A percentile compares a stretch with the other conserved stretches of the same genome.
These are phyloP conservation scores for Cydia fagiglandana DNA, from an alignment of 1,140 invertebrate species.

Conservation along the genomic window DNA sequence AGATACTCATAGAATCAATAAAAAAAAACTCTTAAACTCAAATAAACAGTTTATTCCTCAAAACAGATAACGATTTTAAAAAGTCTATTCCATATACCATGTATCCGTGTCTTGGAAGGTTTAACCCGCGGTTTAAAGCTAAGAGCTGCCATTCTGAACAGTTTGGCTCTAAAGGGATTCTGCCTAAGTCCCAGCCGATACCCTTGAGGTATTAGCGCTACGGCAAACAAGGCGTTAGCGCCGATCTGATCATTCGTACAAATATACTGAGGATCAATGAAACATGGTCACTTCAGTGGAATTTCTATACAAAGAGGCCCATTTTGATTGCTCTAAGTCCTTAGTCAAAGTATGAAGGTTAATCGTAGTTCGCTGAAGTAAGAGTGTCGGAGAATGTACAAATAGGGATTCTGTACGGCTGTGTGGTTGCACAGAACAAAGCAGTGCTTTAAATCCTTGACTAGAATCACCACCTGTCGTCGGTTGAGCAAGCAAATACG, in stretches of 20 bases:
- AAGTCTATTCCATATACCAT: slow-evolving; percentile 12
- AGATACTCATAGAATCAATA: too few species aligned
- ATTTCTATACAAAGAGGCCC: too few species aligned
- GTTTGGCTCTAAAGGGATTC: slow-evolving; percentile 34
- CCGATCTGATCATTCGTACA: neutral
- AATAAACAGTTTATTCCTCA: too few species aligned
- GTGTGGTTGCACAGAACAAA: too few species aligned
- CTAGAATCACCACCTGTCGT: too few species aligned
- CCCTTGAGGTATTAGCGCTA: slow-evolving; percentile 34
- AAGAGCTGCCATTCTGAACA: slow-evolving; percentile 34
- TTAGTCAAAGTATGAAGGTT: slow-evolving; percentile 2
- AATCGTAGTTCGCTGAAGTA: neutral
- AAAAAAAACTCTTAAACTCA: too few species aligned
- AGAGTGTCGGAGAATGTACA: neutral
- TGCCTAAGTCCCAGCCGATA: neutral
- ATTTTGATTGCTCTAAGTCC: neutral
- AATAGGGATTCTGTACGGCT: neutral
- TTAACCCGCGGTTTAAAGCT: slow-evolving; percentile 33
- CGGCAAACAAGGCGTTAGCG: slow-evolving; percentile 16
- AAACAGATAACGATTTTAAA: neutral
- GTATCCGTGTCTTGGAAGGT: neutral
- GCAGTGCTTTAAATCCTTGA: too few species aligned
- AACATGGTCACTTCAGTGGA: too few species aligned
- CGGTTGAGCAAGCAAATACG: too few species aligned
- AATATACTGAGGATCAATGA: neutral